Conservation (phyloP, 2,113 vertebrate genomes). For the Ailurus styani region DNA sequence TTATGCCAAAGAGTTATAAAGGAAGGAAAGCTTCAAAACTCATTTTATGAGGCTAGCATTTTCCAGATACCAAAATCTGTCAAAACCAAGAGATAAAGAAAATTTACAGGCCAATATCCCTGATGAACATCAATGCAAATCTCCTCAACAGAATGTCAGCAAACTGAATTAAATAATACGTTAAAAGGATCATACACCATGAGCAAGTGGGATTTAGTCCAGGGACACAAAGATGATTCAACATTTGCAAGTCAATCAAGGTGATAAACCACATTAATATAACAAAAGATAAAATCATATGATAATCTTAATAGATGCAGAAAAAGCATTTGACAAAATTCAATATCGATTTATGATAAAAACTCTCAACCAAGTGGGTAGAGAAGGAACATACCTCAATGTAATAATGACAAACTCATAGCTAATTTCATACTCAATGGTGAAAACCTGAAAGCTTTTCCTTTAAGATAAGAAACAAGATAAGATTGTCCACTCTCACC, state of each 20-base stretch:
- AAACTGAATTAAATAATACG: not conserved
- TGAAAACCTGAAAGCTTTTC: not conserved
- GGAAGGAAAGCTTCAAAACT: not conserved
- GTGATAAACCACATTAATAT: not conserved
- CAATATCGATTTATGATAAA: not conserved
- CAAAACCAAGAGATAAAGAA: not conserved
- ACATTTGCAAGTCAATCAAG: not conserved
- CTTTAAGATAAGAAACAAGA: not conserved
- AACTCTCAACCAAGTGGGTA: not conserved
- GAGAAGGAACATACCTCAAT: not conserved
- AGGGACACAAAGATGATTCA: not conserved
- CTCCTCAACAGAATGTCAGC: not conserved
- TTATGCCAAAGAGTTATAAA: not conserved
- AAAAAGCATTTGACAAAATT: not conserved
- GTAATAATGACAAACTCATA: not conserved
- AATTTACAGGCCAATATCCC: not conserved
- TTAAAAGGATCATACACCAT: not conserved
- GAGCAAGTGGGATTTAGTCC: not conserved
- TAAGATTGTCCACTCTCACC: not conserved
- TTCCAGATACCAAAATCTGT: not conserved
- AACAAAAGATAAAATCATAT: not conserved
- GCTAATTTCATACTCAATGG: not conserved
- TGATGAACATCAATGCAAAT: not conserved
- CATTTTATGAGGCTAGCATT: not conserved
- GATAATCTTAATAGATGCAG: not conserved